Percentiles rank a stretch among this genome's conserved stretches.
Evolutionary conservation across 2,888 invertebrate genomes (phyloP).

Genomic region (Hipparchia sbordonii): DNA sequence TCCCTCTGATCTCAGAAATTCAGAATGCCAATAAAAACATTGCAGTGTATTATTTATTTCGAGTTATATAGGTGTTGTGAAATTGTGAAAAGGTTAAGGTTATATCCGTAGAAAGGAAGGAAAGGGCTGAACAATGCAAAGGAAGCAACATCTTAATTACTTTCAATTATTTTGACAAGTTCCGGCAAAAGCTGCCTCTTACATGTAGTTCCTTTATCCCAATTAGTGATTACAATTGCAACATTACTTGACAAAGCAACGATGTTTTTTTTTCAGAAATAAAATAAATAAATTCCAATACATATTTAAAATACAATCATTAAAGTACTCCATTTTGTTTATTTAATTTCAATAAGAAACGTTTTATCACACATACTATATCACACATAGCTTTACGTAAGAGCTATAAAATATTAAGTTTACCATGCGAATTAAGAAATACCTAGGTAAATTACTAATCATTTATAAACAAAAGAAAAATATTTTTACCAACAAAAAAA

Average conservation of each 20-base stretch:
- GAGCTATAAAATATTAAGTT: no score
- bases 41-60: neutral
- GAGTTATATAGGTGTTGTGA: neutral
- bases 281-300: neutral
- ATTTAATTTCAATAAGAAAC: no score
- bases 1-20: neutral
- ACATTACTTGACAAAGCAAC: neutral
- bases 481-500: no score
- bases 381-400: no score
- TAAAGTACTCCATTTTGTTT: no score
- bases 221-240: neutral
- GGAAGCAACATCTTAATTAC: neutral
- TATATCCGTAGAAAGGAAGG: neutral
- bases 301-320: no score
- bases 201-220: neutral
- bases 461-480: no score
- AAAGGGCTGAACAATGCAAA: neutral
- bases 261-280: neutral
- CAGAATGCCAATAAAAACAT: neutral
- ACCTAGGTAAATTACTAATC: no score
- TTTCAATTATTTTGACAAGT: neutral
- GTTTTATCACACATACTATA: no score
- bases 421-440: no score
- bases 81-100: neutral
- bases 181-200: neutral